Base-by-base conservation (phyloP, 2,888 invertebrate species). In the Callosobruchus maculatus region DNA sequence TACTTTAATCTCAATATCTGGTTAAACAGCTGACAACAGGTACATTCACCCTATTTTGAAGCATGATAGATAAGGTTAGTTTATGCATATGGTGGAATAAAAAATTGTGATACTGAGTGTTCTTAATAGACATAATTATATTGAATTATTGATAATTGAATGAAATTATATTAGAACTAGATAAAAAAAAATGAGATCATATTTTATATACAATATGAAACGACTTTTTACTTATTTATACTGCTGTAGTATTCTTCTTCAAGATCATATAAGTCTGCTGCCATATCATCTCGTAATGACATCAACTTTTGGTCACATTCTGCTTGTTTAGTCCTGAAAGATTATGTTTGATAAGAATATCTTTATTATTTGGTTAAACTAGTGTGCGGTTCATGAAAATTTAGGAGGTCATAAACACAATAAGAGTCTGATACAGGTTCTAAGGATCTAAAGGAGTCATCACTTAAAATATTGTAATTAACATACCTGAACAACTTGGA, bases 301-400 rank as follows among this genome's bases (percentile, higher is more conserved):
- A 97, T 95, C 21, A 98, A 88, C 87, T 97, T 97, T 82, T 95
- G 95, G 88, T 98, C 98, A 86, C 96, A 95, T 85, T 97, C 97
- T 70, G 93, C 93, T 88, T 97, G 97, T 84, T 96, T 96, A 0
- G 94, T 94, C 74, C 96, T 92, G 78, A 74, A 84, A 84, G 77
- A 77, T 71, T n/a, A n/a, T n/a, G n/a, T n/a, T n/a, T n/a, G n/a
- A n/a, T n/a, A n/a, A n/a, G 71, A 67, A 71, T 72, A n/a, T 70
- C 20, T 70, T 71, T 21, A 20, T 21, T 22, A 9, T 20, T 26
- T 2, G 26, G 26, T 4, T 26, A n/a, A n/a, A 4, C 26, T 26
- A 7, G 3, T 26, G 7, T 26, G 26, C 3, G 3, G 7, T 7
- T 4, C 9, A 67, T 66, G 18, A 72, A 68, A 5, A n/a, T n/a